Conservation (phyloP, 2,888 invertebrate species). For the Colostygia pectinataria region DNA sequence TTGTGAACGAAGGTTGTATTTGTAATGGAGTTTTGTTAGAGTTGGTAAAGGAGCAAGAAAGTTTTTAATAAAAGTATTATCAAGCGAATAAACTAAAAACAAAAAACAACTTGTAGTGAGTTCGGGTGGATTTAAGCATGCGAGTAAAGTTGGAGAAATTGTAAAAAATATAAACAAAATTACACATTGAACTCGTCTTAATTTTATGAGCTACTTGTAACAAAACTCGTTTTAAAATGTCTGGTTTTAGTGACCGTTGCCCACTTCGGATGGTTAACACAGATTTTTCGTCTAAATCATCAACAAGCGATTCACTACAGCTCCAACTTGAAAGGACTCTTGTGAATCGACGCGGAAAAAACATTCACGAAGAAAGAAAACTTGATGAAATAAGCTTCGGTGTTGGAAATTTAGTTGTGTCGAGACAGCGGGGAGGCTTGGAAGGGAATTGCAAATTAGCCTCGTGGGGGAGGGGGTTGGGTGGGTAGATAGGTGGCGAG, state of each 20-base stretch:
- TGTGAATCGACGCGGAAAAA: slow-evolving; percentile 18
- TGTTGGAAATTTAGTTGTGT: slow-evolving; percentile 45
- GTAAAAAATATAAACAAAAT: too few relatives aligned
- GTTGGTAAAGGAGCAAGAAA: background rate
- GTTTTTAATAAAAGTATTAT: too few relatives aligned
- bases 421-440: slow-evolving; percentile 48
- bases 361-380: slow-evolving; percentile 33
- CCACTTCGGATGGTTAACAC: slow-evolving; percentile 12
- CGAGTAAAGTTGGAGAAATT: too few relatives aligned
- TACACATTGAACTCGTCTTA: too few relatives aligned
- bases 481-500: slow-evolving; percentile 16
- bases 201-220: too few relatives aligned
- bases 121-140: too few relatives aligned
- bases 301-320: slow-evolving; percentile 2
- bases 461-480: slow-evolving; percentile 29
- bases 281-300: slow-evolving; percentile 1
- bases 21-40: slow-evolving; percentile 6
- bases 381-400: slow-evolving; percentile 36
- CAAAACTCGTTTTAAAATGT: too few relatives aligned
- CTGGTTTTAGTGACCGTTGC: too few relatives aligned
- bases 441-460: slow-evolving; percentile 61
- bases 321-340: background rate
- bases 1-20: slow-evolving; percentile 20
- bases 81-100: too few relatives aligned
- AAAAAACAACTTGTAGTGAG: too few relatives aligned